Base-by-base conservation (phyloP, 1,140 invertebrate species). In the Oscheius sp. region DNA sequence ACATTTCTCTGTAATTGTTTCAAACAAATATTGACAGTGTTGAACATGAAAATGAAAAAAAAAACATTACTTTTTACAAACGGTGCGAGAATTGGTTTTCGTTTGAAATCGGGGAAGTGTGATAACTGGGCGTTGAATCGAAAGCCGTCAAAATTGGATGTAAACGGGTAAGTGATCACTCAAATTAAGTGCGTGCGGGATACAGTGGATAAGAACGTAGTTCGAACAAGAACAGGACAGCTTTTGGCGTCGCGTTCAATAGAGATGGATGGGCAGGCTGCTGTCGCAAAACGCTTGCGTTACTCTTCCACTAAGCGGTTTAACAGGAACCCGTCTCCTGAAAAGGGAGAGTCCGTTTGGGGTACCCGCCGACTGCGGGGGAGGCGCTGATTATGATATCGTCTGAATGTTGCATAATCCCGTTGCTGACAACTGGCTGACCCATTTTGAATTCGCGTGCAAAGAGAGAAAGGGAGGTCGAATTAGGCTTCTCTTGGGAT, bases 371-470 rank as follows among this genome's bases (percentile, higher is more conserved):
- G 7, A 7, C 49, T 4, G 23, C 7, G 7, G 28, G 15, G 49
- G 28, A 55, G 15, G 49, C 15, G 23, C 49, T 55, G 49, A 55
- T 55, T 55, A 55, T 55, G 49, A 55, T 55, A 55, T 55, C 49
- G 35, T 55, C 65, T 68, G 67, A 68, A 23, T 26, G 49, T 55
- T 55, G 49, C 49, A 55, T 55, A 55, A 55, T 55, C 67, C 67
- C 61, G 55, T 68, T 68, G 52, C 35, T 2, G 10, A 64, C 59
- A 10, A 31, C 36, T 31, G 32, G 29, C 63, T 38, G 36, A 65
- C 38, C 63, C 45, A 26, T 35, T 18, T 35, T 26, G 34, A 1
- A 1, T 18, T 28, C 3, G 15, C 38, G n/a, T 42, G 38, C 38
- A 42, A 42, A 42, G n/a, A n/a, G n/a, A n/a, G n/a, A 67, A 18